phyloP scores from a whole-genome alignment of 2,797 vertebrate genomes.

The Hippoglossus hippoglossus region DNA sequence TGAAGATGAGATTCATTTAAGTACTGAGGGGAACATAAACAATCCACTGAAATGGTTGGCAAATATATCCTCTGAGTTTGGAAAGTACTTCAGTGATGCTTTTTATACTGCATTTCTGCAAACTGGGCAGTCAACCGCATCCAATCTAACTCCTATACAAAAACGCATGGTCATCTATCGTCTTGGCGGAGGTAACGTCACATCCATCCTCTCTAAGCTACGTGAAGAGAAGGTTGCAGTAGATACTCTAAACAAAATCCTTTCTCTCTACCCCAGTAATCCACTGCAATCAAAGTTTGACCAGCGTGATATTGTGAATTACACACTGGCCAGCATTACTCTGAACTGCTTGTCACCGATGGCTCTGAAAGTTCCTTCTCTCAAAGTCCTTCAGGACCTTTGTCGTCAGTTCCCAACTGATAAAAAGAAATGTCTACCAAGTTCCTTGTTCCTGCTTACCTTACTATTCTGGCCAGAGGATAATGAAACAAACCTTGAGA shows the following conservation, averaged over 20 bases:
- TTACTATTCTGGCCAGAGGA: conserved; percentile 89
- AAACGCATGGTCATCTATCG: conserved; percentile 82
- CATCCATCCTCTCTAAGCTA: conserved; percentile 83
- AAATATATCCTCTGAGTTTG: conserved; percentile 77
- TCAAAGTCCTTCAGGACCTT: conserved; percentile 77
- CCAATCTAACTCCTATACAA: conserved; percentile 70
- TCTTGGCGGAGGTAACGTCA: conserved; percentile 85
- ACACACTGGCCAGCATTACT: conserved; percentile 81
- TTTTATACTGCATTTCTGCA: conserved; percentile 1
- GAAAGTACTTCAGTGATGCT: conserved; percentile 80
- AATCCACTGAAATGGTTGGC: conserved; percentile 84
- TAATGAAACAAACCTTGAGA: conserved; percentile 69
- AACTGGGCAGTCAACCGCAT: background rate
- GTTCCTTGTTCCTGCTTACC: conserved; percentile 83
- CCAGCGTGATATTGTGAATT: conserved; percentile 82
- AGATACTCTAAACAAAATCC: conserved; percentile 73
- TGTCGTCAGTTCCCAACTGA: conserved; percentile 76
- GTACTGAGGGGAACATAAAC: conserved; percentile 73
- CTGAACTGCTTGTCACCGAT: conserved; percentile 79
- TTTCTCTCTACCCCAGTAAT: conserved; percentile 80
- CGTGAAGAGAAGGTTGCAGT: conserved; percentile 74
- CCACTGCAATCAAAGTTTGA: conserved; percentile 63
- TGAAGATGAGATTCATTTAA: conserved; percentile 54
- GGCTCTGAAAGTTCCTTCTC: conserved; percentile 64
- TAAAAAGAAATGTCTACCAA: conserved; percentile 75